Percentiles rank a stretch among this genome's conserved stretches.
phyloP scores from a whole-genome alignment of 2,888 invertebrate genomes.

The Zonitis immaculata region DNA sequence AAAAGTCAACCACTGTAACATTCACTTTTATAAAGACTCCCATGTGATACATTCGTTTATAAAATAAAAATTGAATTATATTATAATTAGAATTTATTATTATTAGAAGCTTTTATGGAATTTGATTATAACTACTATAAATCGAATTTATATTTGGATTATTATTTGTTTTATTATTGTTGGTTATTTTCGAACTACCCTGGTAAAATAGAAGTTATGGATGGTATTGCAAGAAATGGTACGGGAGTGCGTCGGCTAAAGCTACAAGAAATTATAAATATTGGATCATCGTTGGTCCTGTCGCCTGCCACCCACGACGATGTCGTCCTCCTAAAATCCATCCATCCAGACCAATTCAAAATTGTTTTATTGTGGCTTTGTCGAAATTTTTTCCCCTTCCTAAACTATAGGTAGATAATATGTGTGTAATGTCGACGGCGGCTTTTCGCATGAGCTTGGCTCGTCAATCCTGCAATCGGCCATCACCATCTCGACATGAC shows the following conservation, averaged over 20 bases:
- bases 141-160: no score
- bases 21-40: not conserved
- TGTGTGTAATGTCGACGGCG: slow-evolving; percentile 28
- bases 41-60: not conserved
- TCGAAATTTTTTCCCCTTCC: slow-evolving; percentile 15
- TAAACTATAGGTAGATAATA: slow-evolving; percentile 23
- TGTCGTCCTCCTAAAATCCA: not conserved
- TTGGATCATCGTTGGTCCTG: slow-evolving; percentile 40
- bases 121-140: no score
- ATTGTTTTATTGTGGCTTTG: slow-evolving; percentile 1
- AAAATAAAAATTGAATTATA: no score
- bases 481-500: slow-evolving; percentile 47
- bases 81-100: no score
- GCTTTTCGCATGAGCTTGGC: slow-evolving; percentile 40
- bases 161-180: no score
- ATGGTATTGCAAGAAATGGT: slow-evolving; percentile 13
- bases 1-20: no score
- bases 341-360: slow-evolving; percentile 24
- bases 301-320: slow-evolving; percentile 41
- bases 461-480: slow-evolving; percentile 45
- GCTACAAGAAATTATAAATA: slow-evolving; percentile 44
- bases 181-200: no score
- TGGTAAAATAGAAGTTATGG: slow-evolving; percentile 8
- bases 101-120: no score
- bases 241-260: slow-evolving; percentile 30